A percentile compares a stretch with the other conserved stretches of the same genome.
Conservation (phyloP, 2,113 vertebrate genomes). For the Lepidothrix coronata region DNA sequence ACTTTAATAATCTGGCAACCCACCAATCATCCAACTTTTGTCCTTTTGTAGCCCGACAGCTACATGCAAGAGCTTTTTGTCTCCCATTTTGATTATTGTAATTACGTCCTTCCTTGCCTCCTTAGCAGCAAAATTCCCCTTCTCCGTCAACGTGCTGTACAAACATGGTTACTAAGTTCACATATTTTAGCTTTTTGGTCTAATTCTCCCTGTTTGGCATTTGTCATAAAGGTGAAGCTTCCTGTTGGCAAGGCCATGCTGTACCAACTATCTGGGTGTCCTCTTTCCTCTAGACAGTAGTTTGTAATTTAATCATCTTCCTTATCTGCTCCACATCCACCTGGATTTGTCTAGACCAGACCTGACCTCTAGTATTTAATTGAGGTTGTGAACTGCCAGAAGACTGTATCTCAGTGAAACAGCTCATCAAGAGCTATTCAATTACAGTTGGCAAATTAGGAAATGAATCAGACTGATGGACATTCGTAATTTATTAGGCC, state of each 20-base stretch:
- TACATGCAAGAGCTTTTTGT: neutral
- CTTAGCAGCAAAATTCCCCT: slow-evolving; percentile 5
- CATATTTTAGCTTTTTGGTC: neutral
- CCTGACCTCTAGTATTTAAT: neutral
- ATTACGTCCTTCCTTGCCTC: neutral
- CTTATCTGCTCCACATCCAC: neutral
- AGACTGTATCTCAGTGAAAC: neutral
- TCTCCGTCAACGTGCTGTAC: neutral
- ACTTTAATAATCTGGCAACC: neutral
- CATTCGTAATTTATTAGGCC: slow-evolving; percentile 7
- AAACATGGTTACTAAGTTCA: neutral
- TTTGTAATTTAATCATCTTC: neutral
- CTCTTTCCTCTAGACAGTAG: neutral
- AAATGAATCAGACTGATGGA: neutral
- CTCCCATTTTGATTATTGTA: slow-evolving; percentile 12
- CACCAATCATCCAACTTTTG: slow-evolving; percentile 23
- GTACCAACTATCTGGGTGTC: neutral
- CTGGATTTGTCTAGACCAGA: neutral
- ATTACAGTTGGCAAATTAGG: slow-evolving; percentile 6
- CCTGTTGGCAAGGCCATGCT: neutral
- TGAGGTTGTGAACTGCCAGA: neutral
- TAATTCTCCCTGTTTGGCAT: neutral
- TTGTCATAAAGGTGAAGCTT: neutral
- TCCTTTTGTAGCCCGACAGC: neutral
- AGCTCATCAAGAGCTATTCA: neutral